These are phyloP conservation scores for Sesia bembeciformis DNA, from an alignment of 2,888 invertebrate genomes.

Conservation along the genomic window DNA sequence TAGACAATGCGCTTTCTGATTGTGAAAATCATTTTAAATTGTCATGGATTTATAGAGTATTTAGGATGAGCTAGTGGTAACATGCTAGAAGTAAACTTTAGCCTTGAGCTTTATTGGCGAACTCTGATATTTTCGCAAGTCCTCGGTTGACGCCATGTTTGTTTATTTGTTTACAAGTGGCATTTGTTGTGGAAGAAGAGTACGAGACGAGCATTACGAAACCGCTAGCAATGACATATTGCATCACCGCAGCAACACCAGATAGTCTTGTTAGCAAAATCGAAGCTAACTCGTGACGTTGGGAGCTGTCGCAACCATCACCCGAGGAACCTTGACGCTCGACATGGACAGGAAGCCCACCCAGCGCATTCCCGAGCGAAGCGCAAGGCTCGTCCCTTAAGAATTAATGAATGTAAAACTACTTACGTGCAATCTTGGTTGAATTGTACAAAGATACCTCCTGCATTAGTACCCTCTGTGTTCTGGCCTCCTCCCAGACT, in stretches of 20 bases:
- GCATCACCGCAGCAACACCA: constrained; percentile 42
- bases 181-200: not conserved
- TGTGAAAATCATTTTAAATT: no score
- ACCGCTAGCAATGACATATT: constrained; percentile 60
- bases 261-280: constrained; percentile 13
- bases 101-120: no score
- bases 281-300: constrained; percentile 30
- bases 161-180: constrained; percentile 17
- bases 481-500: constrained; percentile 85
- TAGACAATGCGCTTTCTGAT: no score
- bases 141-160: constrained; percentile 29
- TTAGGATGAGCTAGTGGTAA: no score
- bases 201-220: constrained; percentile 19
- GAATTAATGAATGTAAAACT: not conserved
- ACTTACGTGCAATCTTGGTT: constrained; percentile 99
- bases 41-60: no score
- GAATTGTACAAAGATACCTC: constrained; percentile 95
- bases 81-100: no score
- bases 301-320: constrained; percentile 27
- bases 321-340: constrained; percentile 13
- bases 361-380: not conserved
- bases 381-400: not conserved
- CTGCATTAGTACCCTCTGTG: constrained; percentile 84
- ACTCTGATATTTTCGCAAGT: no score
- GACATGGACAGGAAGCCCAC: not conserved